A percentile compares a stretch with the other conserved stretches of the same genome.
phyloP scores from a whole-genome alignment of 2,113 vertebrate genomes.

The Euleptes europaea region DNA sequence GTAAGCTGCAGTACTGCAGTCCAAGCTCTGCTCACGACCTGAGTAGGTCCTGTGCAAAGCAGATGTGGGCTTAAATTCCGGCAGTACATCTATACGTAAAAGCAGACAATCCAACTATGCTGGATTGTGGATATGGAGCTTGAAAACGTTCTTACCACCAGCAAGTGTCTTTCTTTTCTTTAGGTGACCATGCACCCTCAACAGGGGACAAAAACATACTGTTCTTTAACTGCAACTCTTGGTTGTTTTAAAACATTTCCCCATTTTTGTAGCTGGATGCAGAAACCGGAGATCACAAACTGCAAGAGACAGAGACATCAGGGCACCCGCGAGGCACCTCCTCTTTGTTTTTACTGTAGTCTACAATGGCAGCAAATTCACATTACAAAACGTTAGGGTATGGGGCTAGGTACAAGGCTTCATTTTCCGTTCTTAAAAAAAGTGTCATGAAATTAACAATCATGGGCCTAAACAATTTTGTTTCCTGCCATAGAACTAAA shows the following conservation, averaged over 20 bases:
- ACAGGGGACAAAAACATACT: no score
- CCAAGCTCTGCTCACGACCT: no score
- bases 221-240: conserved; percentile 1
- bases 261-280: neutral
- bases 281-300: conserved; percentile 12
- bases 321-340: neutral
- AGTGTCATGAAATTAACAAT: neutral
- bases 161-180: no score
- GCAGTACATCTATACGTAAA: no score
- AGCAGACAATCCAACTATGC: no score
- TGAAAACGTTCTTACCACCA: no score
- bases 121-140: no score
- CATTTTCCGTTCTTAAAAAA: neutral
- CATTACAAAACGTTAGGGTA: conserved; percentile 16
- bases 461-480: neutral
- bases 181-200: neutral
- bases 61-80: no score
- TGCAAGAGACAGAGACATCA: neutral
- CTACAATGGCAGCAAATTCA: conserved; percentile 29
- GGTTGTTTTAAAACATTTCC: conserved; percentile 9
- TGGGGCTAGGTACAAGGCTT: conserved; percentile 6
- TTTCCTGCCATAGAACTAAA: neutral
- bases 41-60: no score
- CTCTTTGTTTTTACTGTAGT: conserved; percentile 17
- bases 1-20: no score